Evolutionary conservation across 1,140 invertebrate genomes (phyloP), one percentile per base, ranked within the genome.

Genomic region (Macrotrachela quadricornifera): DNA sequence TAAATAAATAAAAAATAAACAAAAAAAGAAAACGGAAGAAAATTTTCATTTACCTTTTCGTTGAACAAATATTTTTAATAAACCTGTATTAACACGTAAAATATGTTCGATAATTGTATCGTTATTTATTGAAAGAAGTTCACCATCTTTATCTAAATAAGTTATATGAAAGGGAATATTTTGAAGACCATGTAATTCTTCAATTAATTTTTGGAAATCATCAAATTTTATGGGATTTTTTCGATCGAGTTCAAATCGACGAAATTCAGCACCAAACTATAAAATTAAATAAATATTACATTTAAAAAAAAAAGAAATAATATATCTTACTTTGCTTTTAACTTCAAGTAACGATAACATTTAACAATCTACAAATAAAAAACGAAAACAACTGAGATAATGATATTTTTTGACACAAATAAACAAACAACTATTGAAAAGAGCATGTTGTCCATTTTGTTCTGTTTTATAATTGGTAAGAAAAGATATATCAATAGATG

Each of bases 91-190:
- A 56, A 81, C 84, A 49, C 80, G 74, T 6, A 95, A 65, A 0
- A 90, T 88, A 63, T 83, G 75, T 14, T 78, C 78, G 56, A 87
- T 77, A 70, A 95, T 95, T 63, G 95, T 90, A 71, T 97, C 85
- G 75, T 97, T 99, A 66, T 95, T 99, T 58, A 99, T 96, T 0
- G 92, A 92, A 58, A 99, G 71, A 46, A 94, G 73, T 71, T 96
- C 91, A 44, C 88, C 88, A 68, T 95, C 85, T 14, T 81, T 76
- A 73, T 95, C 91, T 8, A 86, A 92, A 64, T 96, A 97, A 49
- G 81, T 87, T 52, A 96, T 80, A 47, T 86, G 75, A 73, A 96
- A 94, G 51, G 81, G 79, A 56, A 85, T 79, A 61, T 85, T 80
- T 54, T 76, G 71, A 14, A 94, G 71, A 50, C 79, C 73, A 67